Conservation (phyloP, 2,888 invertebrate species). For the Drosophila mulleri region DNA sequence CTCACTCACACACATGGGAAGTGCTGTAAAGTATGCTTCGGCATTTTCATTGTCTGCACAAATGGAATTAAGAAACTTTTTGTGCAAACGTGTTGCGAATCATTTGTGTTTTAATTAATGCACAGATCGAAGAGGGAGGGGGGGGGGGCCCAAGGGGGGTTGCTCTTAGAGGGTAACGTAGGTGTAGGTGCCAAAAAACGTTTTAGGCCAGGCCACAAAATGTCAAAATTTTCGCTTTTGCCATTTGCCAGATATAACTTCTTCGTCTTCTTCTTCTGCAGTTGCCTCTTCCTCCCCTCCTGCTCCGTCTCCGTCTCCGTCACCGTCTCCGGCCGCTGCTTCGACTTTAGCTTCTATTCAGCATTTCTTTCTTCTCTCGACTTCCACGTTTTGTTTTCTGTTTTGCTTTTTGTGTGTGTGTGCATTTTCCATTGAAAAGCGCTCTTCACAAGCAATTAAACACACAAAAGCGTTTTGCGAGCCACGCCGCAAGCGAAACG, state of each 20-base stretch:
- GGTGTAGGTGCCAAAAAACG: constrained; percentile 3
- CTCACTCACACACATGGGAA: not conserved
- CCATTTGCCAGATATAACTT: constrained; percentile 1
- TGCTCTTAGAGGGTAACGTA: not conserved
- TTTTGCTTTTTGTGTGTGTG: constrained; percentile 27
- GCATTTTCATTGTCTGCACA: constrained; percentile 14
- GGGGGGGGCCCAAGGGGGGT: not conserved
- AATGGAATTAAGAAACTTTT: constrained; percentile 40
- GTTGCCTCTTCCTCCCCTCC: rapidly evolving
- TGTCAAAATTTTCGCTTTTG: constrained; percentile 2
- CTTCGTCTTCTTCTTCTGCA: not conserved
- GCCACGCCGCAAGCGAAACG: constrained; percentile 72
- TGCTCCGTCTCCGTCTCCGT: too few species aligned
- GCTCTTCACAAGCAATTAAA: constrained; percentile 84
- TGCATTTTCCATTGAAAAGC: constrained; percentile 80
- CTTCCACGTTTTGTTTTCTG: constrained; percentile 26
- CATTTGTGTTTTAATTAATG: constrained; percentile 29
- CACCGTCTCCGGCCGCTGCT: too few species aligned
- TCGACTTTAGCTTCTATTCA: not conserved
- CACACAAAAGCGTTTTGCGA: constrained; percentile 83
- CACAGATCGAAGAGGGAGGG: not conserved
- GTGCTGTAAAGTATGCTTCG: constrained; percentile 44
- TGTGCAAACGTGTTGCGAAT: constrained; percentile 20
- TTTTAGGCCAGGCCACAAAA: not conserved
- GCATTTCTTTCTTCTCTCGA: constrained; percentile 2